Evolutionary conservation across 2,888 invertebrate species (phyloP).

Genomic region (Noctua janthina): DNA sequence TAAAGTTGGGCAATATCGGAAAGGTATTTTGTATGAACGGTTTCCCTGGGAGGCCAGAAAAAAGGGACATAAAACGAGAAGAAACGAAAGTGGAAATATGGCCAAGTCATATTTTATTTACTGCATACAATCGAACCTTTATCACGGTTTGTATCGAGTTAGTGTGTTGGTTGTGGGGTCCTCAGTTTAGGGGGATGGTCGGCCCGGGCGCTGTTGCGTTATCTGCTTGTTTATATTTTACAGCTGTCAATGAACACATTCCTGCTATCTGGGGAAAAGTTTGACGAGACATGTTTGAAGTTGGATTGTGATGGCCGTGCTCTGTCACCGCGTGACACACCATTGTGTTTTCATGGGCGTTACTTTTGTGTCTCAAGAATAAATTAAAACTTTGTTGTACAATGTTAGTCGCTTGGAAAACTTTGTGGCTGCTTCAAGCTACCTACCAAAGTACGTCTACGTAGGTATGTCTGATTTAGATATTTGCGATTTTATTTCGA

Average conservation of each 20-base stretch:
- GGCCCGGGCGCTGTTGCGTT: constrained; percentile 72
- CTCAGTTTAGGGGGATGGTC: constrained; percentile 80
- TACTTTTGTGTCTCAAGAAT: constrained; percentile 55
- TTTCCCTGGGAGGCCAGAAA: constrained; percentile 86
- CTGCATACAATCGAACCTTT: constrained; percentile 90
- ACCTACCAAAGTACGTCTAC: constrained; percentile 16
- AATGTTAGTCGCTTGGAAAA: constrained; percentile 35
- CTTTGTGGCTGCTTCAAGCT: constrained; percentile 11
- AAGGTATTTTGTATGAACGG: constrained; percentile 89
- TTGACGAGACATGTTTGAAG: constrained; percentile 52
- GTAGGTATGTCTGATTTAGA: constrained; percentile 4
- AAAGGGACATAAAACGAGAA: constrained; percentile 87
- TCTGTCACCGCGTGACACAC: constrained; percentile 47
- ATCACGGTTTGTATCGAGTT: constrained; percentile 88
- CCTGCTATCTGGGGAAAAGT: constrained; percentile 65
- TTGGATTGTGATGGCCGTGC: constrained; percentile 47
- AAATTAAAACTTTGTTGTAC: constrained; percentile 58
- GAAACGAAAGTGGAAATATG: constrained; percentile 89
- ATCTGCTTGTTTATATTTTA: constrained; percentile 78
- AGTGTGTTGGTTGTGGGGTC: constrained; percentile 82
- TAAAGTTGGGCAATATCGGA: constrained; percentile 89
- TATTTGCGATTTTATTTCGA: constrained; percentile 25
- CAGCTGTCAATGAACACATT: constrained; percentile 71
- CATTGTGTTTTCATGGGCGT: constrained; percentile 53
- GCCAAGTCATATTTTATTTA: constrained; percentile 90